phyloP scores from a whole-genome alignment of 2,797 vertebrate species.

The Lepus oiostolus region DNA sequence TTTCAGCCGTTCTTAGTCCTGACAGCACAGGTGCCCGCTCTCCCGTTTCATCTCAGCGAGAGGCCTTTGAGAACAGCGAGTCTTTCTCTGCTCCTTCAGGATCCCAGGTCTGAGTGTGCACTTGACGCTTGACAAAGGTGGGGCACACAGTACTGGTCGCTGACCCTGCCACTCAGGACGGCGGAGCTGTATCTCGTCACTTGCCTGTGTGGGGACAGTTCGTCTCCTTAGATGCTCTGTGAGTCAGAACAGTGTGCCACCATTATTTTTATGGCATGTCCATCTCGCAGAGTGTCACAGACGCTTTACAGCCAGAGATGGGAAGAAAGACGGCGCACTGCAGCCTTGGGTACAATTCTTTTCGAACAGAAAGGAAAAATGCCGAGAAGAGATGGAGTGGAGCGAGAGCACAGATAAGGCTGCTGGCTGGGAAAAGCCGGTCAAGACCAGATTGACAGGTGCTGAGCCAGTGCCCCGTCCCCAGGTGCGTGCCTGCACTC shows the following conservation, averaged over 20 bases:
- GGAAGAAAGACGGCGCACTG: constrained; percentile 30
- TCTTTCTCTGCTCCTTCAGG: background rate
- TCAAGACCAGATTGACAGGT: background rate
- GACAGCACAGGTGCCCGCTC: background rate
- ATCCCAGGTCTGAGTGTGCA: background rate
- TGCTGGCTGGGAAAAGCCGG: constrained; percentile 33
- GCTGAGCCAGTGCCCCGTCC: background rate
- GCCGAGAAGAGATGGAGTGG: constrained; percentile 62
- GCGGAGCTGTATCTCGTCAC: constrained; percentile 52
- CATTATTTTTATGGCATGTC: constrained; percentile 52
- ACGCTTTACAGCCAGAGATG: constrained; percentile 58
- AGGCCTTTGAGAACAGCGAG: background rate
- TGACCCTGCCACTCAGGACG: background rate
- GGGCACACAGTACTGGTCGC: background rate
- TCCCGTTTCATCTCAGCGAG: background rate
- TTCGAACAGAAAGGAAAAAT: constrained; percentile 68
- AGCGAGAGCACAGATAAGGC: constrained; percentile 39
- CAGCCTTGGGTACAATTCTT: constrained; percentile 40
- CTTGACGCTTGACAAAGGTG: background rate
- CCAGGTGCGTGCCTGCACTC: background rate
- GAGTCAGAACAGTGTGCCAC: constrained; percentile 55
- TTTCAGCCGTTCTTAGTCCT: background rate
- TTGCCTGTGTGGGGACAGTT: constrained; percentile 36
- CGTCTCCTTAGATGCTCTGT: constrained; percentile 14
- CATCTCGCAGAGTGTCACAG: constrained; percentile 50